These are phyloP conservation scores for Melinaea menophilus DNA, from an alignment of 2,888 invertebrate species.

Conservation along the genomic window DNA sequence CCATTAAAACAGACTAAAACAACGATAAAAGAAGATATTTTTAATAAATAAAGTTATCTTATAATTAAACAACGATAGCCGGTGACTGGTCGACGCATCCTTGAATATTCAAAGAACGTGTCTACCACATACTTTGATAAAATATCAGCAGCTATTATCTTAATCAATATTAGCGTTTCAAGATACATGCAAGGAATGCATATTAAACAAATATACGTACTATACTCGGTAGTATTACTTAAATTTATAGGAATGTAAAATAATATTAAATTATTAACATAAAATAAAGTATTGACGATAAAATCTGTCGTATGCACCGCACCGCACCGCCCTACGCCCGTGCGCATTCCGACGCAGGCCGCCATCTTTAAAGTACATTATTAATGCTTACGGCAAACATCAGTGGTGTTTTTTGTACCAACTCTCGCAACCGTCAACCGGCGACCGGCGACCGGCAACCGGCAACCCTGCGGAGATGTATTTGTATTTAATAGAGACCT, in stretches of 20 bases:
- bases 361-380: conserved; percentile 76
- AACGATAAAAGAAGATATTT: conserved; percentile 30
- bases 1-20: conserved; percentile 24
- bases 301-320: conserved; percentile 3
- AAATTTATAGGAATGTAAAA: no score
- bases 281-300: not conserved
- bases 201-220: no score
- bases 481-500: conserved; percentile 69
- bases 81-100: conserved; percentile 24
- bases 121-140: conserved; percentile 9
- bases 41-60: conserved; percentile 45
- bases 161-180: conserved; percentile 25
- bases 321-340: no score
- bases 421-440: conserved; percentile 13
- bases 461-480: conserved; percentile 51
- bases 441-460: conserved; percentile 42
- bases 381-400: conserved; percentile 69
- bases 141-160: conserved; percentile 29
- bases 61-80: conserved; percentile 53
- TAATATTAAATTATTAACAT: no score
- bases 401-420: conserved; percentile 48
- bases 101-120: conserved; percentile 33
- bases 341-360: conserved; percentile 62
- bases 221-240: no score
- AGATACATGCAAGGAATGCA: conserved; percentile 17